A percentile compares a stretch with the other conserved stretches of the same genome.
Conservation (phyloP, 2,888 invertebrate species). For the Cephalotes varians region DNA sequence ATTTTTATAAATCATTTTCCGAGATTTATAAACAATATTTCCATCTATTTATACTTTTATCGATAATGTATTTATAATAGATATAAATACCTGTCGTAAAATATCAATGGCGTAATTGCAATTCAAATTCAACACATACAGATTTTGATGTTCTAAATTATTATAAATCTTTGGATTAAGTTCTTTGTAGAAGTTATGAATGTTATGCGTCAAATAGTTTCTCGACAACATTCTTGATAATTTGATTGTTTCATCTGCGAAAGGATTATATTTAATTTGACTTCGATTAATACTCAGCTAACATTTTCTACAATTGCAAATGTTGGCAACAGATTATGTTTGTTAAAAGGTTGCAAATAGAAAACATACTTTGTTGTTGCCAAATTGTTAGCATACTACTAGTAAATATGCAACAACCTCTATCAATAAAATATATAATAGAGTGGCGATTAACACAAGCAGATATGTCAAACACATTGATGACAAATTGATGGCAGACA, state of each 20-base stretch:
- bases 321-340: too few species aligned
- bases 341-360: too few species aligned
- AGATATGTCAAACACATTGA: too few species aligned
- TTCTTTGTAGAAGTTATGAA: conserved; percentile 57
- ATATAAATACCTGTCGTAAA: conserved; percentile 70
- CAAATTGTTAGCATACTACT: too few species aligned
- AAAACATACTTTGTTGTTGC: too few species aligned
- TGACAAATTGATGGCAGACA: too few species aligned
- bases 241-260: conserved; percentile 67
- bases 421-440: too few species aligned
- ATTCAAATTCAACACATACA: conserved; percentile 76
- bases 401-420: too few species aligned
- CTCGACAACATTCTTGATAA: conserved; percentile 75
- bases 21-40: background rate
- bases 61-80: background rate
- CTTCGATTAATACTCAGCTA: background rate
- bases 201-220: conserved; percentile 62
- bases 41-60: background rate
- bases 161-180: conserved; percentile 58
- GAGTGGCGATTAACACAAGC: too few species aligned
- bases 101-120: conserved; percentile 73
- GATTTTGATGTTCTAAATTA: conserved; percentile 62
- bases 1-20: background rate
- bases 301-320: too few species aligned
- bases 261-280: conserved; percentile 42